Percentiles rank a stretch among this genome's conserved stretches.
phyloP scores from a whole-genome alignment of 2,888 invertebrate genomes.

The Pilophorus perplexus region DNA sequence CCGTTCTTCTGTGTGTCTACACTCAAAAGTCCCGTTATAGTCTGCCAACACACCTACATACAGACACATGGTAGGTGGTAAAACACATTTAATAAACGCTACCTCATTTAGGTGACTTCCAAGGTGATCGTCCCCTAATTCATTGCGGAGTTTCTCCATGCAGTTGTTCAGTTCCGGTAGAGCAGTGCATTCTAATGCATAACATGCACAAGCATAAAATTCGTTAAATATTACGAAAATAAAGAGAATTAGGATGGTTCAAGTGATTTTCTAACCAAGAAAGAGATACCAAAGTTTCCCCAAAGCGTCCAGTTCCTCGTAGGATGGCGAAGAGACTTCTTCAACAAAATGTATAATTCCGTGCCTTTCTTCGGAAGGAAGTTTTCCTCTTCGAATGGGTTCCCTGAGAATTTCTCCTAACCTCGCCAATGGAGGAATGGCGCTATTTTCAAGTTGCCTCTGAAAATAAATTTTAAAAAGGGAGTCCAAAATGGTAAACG shows the following conservation, averaged over 20 bases:
- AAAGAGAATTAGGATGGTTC: background rate
- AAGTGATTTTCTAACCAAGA: background rate
- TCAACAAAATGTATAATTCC: background rate
- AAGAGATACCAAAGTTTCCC: conserved; percentile 21
- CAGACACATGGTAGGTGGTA: too few species aligned
- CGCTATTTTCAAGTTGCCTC: background rate
- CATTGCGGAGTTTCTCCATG: background rate
- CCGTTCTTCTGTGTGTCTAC: too few species aligned
- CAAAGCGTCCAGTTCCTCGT: conserved; percentile 3
- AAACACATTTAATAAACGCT: too few species aligned
- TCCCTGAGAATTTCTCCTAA: background rate
- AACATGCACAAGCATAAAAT: background rate
- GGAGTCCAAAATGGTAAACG: background rate
- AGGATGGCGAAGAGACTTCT: conserved; percentile 9
- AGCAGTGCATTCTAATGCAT: background rate
- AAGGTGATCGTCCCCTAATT: background rate
- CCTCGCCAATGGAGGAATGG: background rate
- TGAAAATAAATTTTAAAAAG: background rate
- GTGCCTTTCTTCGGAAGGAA: background rate
- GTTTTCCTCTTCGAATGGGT: background rate
- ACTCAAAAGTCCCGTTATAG: too few species aligned
- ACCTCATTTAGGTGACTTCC: conserved; percentile 15
- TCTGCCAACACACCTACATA: too few species aligned
- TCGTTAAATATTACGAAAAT: background rate
- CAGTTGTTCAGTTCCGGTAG: background rate